Conservation (phyloP, 2,113 vertebrate genomes). For the Gobio gobio region DNA sequence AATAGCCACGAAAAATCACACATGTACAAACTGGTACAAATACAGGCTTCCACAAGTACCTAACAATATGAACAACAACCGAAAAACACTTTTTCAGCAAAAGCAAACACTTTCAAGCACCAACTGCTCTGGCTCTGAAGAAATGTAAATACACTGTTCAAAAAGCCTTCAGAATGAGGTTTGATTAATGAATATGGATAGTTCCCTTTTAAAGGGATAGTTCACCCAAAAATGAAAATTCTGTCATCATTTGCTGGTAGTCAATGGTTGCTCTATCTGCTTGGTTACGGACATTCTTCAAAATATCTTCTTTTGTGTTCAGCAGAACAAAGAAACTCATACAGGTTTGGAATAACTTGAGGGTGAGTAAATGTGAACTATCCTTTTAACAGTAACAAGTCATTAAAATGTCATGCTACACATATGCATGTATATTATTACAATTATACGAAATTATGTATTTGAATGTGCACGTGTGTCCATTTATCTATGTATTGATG, state of each 20-base stretch:
- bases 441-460: no score
- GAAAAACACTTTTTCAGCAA: not conserved
- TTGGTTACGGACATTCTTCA: no score
- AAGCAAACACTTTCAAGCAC: not conserved
- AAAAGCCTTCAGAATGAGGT: not conserved
- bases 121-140: not conserved
- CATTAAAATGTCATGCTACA: no score
- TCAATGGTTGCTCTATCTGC: no score
- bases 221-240: no score
- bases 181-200: not conserved
- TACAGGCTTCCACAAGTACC: not conserved
- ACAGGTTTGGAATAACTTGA: no score
- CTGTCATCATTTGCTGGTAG: no score
- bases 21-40: not conserved
- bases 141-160: not conserved
- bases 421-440: no score
- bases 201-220: no score
- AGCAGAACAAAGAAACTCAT: no score
- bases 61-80: not conserved
- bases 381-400: not conserved
- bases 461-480: not conserved
- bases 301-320: no score
- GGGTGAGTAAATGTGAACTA: no score
- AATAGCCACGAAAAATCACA: slow-evolving; percentile 7
- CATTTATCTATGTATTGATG: not conserved